These are phyloP conservation scores for Octopus bimaculoides DNA, from an alignment of 1,140 invertebrate genomes.

Conservation along the genomic window DNA sequence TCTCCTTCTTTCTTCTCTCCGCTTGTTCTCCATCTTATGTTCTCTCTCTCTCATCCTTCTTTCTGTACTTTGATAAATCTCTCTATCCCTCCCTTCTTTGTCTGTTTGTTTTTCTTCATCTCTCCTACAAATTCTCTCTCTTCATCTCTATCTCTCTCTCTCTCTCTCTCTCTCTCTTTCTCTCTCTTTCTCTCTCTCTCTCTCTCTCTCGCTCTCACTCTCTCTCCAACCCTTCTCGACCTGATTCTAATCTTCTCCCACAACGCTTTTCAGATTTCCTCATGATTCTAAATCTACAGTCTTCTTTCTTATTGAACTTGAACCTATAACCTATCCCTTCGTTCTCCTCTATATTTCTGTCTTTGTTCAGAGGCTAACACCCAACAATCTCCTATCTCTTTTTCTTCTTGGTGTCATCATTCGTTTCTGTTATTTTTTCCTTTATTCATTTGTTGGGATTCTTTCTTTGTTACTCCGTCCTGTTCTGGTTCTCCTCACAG, in stretches of 20 bases:
- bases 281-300: too few relatives aligned
- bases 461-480: too few relatives aligned
- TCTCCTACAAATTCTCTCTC: background rate
- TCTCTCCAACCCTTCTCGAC: background rate
- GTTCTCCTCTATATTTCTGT: too few relatives aligned
- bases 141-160: background rate
- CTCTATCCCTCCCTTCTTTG: conserved; percentile 16
- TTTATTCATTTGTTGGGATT: too few relatives aligned
- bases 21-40: background rate
- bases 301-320: too few relatives aligned
- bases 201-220: background rate
- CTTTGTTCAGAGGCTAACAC: too few relatives aligned
- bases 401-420: too few relatives aligned
- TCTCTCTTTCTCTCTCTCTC: background rate
- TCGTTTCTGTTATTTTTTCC: too few relatives aligned
- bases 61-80: background rate
- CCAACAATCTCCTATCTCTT: too few relatives aligned
- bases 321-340: too few relatives aligned
- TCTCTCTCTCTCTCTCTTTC: background rate
- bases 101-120: conserved; percentile 22
- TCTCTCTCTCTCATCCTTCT: conserved; percentile 12
- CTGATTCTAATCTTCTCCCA: background rate
- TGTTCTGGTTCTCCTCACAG: too few relatives aligned
- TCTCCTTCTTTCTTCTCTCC: background rate
- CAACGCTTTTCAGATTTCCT: background rate